phyloP scores from a whole-genome alignment of 2,797 vertebrate genomes.

The Falco peregrinus region DNA sequence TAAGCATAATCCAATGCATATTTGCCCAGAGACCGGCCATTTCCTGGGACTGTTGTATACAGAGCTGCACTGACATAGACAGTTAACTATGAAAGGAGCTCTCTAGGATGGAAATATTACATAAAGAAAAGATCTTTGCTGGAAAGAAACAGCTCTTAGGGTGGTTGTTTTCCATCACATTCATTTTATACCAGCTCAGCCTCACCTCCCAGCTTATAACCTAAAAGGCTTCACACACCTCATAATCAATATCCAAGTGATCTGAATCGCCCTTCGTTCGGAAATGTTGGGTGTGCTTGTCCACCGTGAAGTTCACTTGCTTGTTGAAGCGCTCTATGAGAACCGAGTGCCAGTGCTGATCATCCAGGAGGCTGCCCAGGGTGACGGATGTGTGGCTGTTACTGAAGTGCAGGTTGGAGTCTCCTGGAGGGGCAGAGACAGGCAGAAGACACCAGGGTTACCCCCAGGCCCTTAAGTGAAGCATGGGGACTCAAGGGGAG shows the following conservation, averaged over 20 bases:
- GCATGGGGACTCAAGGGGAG: neutral
- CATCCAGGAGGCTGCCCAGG: conserved; percentile 92
- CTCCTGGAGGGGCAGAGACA: conserved; percentile 77
- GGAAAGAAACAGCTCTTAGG: neutral
- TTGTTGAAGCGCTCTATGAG: conserved; percentile 94
- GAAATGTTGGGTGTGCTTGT: conserved; percentile 90
- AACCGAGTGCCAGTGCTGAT: conserved; percentile 96
- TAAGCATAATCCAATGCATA: neutral
- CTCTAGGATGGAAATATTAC: neutral
- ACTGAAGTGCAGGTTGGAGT: conserved; percentile 85
- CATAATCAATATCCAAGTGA: conserved; percentile 95
- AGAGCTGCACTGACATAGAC: neutral
- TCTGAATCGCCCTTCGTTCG: conserved; percentile 89
- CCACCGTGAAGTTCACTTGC: conserved; percentile 95
- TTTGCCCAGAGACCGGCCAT: neutral
- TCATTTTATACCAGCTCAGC: neutral
- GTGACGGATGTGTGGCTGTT: conserved; percentile 82
- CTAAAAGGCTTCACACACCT: conserved; percentile 78
- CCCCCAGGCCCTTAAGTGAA: neutral
- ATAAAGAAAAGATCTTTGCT: neutral
- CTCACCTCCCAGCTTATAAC: neutral
- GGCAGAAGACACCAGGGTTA: neutral
- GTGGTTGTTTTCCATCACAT: neutral
- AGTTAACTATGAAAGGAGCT: neutral
- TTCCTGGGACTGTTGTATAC: neutral